Base-by-base conservation (phyloP, 2,888 invertebrate species). In the Polia nebulosa region DNA sequence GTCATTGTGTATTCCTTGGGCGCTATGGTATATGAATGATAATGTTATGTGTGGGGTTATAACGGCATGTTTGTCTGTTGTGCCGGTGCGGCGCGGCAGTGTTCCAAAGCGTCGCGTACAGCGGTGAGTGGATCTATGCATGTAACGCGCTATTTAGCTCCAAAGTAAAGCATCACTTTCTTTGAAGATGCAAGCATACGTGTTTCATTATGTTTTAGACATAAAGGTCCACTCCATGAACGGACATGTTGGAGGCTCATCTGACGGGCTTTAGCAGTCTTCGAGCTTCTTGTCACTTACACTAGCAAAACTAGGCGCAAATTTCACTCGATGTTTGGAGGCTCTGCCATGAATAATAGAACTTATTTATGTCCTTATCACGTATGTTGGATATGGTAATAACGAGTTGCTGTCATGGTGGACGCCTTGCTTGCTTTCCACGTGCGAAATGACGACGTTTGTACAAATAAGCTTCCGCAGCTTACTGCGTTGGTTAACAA, bases 41-140 rank as follows among this genome's bases (percentile, higher is more conserved):
- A 75, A 77, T 82, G 74, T 81, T 76, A 75, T 72, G 84, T 86
- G 82, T 87, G 87, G 89, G 89, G 88, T 87, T 90, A 88, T 94
- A 94, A 94, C 89, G 92, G 95, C 95, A 95, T 95, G 95, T 95
- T 95, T 95, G 90, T 95, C 92, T 95, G 93, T 95, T 95, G 92
- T 92, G 92, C 88, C 93, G 95, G 95, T 94, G 95, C 95, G 92
- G 93, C 91, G 92, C 90, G 89, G 93, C 97, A 98, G 98, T 98
- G 98, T 98, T 98, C 98, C 98, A 98, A 97, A 98, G 98, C 96
- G 98, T 98, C 97, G 98, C 98, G 96, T 98, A 98, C 97, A 98
- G 98, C 96, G 98, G 98, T 98, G 98, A 98, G 98, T 97, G 96
- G 96, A 96, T 96, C 94, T 91, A 87, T 92, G 93, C 93, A 96